phyloP scores from a whole-genome alignment of 2,888 invertebrate genomes.

The Thelaira solivaga region DNA sequence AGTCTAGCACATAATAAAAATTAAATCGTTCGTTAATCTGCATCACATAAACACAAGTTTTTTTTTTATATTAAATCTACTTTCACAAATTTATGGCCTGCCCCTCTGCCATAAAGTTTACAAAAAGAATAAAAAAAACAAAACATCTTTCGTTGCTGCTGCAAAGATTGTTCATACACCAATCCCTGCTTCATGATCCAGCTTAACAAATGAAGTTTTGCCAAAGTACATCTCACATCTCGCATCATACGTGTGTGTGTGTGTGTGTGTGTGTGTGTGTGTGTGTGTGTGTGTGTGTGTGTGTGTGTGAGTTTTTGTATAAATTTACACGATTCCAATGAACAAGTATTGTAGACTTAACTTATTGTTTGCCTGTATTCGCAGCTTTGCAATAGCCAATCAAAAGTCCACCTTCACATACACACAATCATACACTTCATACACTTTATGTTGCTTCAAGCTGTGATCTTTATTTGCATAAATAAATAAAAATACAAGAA shows the following conservation, averaged over 20 bases:
- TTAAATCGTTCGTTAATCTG: no score
- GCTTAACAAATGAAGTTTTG: conserved; percentile 23
- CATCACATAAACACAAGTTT: no score
- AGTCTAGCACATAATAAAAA: no score
- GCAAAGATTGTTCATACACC: conserved; percentile 38
- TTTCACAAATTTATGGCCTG: not conserved
- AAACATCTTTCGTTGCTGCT: not conserved
- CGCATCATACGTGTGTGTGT: not conserved
- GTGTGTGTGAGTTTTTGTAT: not conserved
- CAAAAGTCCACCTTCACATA: conserved; percentile 44
- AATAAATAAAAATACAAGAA: conserved; percentile 9
- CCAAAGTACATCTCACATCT: not conserved
- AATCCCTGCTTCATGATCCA: conserved; percentile 42
- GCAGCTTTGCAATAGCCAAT: conserved; percentile 44
- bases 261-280: not conserved
- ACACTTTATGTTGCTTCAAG: conserved; percentile 17
- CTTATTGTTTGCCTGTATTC: not conserved
- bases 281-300: not conserved
- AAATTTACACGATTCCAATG: not conserved
- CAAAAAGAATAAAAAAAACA: conserved; percentile 17
- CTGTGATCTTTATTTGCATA: conserved; percentile 45
- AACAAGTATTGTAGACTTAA: not conserved
- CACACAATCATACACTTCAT: not conserved
- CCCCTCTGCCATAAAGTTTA: conserved; percentile 15
- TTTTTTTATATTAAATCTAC: not conserved